Evolutionary conservation across 2,113 vertebrate species (phyloP).

Genomic region (Piaya cayana): DNA sequence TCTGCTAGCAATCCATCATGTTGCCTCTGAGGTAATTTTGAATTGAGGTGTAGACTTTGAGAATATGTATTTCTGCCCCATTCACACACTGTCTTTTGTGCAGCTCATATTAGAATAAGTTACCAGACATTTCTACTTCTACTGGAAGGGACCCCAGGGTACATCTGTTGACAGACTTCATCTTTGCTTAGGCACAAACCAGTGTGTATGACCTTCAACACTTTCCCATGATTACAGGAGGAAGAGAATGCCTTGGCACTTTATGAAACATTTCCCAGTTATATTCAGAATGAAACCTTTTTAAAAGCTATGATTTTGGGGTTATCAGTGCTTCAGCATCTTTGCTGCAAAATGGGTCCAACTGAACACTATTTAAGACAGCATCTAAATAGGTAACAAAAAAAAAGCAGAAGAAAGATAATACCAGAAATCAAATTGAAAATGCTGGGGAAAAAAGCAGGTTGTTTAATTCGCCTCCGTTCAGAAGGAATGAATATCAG

Average conservation of each 20-base stretch:
- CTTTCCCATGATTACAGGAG: neutral
- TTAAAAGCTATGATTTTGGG: neutral
- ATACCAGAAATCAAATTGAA: neutral
- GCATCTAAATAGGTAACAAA: neutral
- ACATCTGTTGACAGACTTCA: neutral
- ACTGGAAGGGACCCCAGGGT: neutral
- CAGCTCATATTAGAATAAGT: neutral
- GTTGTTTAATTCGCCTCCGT: neutral
- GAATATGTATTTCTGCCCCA: neutral
- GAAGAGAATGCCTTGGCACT: neutral
- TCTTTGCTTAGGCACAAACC: neutral
- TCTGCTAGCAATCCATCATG: neutral
- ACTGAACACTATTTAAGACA: neutral
- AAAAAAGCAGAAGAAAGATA: neutral
- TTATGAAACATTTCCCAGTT: neutral
- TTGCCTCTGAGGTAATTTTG: neutral
- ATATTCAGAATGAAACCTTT: neutral
- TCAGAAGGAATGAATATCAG: constrained; percentile 7
- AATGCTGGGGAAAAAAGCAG: neutral
- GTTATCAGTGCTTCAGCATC: neutral
- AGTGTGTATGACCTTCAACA: accelerated
- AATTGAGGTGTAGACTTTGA: neutral
- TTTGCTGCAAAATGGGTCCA: neutral
- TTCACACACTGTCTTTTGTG: neutral
- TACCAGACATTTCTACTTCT: neutral